Evolutionary conservation across 2,888 invertebrate species (phyloP), one percentile per base, ranked within the genome.

Genomic region (Epiperipatus broadwayi): DNA sequence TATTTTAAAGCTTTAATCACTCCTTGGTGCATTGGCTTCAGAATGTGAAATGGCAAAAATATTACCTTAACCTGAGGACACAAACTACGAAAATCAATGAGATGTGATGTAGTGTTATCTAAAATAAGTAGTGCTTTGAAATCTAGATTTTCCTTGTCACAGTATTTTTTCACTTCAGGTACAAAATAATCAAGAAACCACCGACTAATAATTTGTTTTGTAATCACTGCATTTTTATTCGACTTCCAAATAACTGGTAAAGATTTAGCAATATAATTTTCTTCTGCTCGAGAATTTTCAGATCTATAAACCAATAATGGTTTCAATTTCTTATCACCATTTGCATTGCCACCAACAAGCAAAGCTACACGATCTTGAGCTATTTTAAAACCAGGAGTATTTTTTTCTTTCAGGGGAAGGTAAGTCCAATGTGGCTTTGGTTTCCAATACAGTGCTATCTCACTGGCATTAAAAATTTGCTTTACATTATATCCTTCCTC

Each of bases 381-480:
- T 2, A 2, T 16, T 18, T 43, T 43, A 22, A 30, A 39, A 4
- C 39, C 39, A 27, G 42, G 31, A n/a, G 21, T 31, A 12, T n/a
- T 10, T 10, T 35, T 40, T 33, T 43, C 42, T 19, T 34, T 30
- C 18, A 20, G 21, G 4, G 35, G n/a, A 8, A 43, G 37, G 21
- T 25, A 43, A 20, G 37, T 29, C 15, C 37, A 29, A n/a, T 18
- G 10, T 19, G 40, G 40, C 35, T 43, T 27, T 8, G 28, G 28
- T 22, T 43, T 43, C 41, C 43, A 39, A 35, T 35, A 43, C 2
- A 43, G 32, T 18, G 37, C 39, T 19, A 35, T 43, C 39, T 43
- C 44, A 30, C 37, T 40, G 8, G 21, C 37, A 29, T 43, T 43
- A 12, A 43, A 43, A n/a, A 43, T 32, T 19, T 35, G 40, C 21